Evolutionary conservation across 1,140 invertebrate species (phyloP).

Genomic region (Dendrolimus punctatus): DNA sequence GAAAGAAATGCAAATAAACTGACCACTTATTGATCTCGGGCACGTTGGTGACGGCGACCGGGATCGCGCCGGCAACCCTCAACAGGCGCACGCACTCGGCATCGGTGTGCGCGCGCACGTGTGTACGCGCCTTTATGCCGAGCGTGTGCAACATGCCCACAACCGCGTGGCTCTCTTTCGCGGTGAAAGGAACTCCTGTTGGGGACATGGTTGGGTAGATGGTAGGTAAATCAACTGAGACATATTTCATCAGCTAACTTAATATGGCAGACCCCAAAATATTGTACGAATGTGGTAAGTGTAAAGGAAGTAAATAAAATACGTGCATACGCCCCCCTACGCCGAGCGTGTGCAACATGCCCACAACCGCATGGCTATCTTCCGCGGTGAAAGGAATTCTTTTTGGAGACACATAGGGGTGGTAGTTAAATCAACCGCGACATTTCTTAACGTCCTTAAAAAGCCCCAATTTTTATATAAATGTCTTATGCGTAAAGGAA

Average conservation of each 20-base stretch:
- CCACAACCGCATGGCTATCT: constrained; percentile 73
- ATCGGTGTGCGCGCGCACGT: constrained; percentile 78
- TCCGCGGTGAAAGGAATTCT: constrained; percentile 87
- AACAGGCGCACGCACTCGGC: constrained; percentile 80
- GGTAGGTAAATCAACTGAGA: background rate
- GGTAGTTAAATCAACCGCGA: background rate
- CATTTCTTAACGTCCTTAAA: background rate
- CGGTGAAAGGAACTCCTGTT: constrained; percentile 86
- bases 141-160: constrained; percentile 78
- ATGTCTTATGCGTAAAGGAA: too few species aligned
- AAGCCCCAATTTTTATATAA: too few species aligned
- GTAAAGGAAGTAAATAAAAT: too few species aligned
- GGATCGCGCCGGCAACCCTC: constrained; percentile 88
- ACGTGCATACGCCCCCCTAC: constrained; percentile 60
- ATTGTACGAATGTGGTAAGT: too few species aligned
- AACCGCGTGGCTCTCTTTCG: constrained; percentile 74
- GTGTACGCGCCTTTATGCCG: constrained; percentile 74
- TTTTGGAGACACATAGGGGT: constrained; percentile 21
- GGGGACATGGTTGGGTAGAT: background rate
- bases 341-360: constrained; percentile 80
- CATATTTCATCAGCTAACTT: background rate
- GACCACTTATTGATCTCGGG: constrained; percentile 85
- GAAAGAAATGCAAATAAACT: constrained; percentile 7
- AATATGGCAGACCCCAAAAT: too few species aligned
- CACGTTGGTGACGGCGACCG: constrained; percentile 93